These are phyloP conservation scores for Trachymyrmex cornetzi DNA, from an alignment of 1,140 invertebrate species.

Conservation along the genomic window DNA sequence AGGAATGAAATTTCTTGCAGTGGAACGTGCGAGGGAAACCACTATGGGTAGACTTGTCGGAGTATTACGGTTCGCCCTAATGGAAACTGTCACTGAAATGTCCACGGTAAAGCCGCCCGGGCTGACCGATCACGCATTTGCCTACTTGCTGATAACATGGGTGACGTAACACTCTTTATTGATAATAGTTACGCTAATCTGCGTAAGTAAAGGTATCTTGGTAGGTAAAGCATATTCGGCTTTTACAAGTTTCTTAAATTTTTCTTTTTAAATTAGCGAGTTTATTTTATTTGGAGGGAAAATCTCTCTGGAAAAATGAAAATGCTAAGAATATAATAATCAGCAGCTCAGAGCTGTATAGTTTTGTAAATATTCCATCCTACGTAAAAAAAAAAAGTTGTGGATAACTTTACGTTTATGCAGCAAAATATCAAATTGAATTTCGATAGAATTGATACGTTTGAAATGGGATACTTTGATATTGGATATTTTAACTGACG, in stretches of 20 bases:
- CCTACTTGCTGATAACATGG: conserved; percentile 43
- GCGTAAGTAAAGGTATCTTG: background rate
- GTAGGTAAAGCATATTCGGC: background rate
- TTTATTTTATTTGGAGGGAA: background rate
- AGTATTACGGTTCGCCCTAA: conserved; percentile 63
- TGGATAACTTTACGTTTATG: background rate
- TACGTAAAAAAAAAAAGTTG: background rate
- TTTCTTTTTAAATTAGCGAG: background rate
- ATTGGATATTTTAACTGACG: background rate
- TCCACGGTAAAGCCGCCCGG: conserved; percentile 49
- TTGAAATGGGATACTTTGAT: background rate
- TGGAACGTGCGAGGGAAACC: conserved; percentile 47
- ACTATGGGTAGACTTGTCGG: conserved; percentile 44
- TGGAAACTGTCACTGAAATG: conserved; percentile 72
- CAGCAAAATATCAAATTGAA: background rate
- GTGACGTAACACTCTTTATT: background rate
- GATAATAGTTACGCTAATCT: conserved; percentile 10
- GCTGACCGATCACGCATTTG: conserved; percentile 55
- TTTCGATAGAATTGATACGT: background rate
- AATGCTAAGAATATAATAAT: background rate
- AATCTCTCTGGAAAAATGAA: background rate
- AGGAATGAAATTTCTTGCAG: conserved; percentile 70
- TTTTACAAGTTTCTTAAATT: background rate
- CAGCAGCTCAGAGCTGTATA: background rate
- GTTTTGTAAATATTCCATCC: background rate